phyloP scores from a whole-genome alignment of 1,140 invertebrate species.

The Leptopilina clavipes region DNA sequence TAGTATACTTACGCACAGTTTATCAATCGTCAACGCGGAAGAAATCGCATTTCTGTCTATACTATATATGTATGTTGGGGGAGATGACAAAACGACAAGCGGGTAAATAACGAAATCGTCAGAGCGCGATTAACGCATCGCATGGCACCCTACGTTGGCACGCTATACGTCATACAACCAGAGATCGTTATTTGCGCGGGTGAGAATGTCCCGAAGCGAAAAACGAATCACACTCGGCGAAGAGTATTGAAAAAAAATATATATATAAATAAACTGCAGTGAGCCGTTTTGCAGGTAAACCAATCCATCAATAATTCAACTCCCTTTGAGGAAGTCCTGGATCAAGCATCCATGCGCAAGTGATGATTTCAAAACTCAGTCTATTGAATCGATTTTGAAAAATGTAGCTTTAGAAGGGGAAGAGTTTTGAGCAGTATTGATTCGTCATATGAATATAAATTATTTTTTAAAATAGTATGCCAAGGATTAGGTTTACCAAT shows the following conservation, averaged over 20 bases:
- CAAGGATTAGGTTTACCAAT: too few relatives aligned
- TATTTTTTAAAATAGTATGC: too few relatives aligned
- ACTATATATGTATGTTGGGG: background rate
- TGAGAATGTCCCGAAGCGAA: constrained; percentile 29
- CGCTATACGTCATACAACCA: constrained; percentile 26
- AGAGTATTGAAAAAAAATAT: constrained; percentile 3
- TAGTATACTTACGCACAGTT: constrained; percentile 30
- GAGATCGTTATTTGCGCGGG: constrained; percentile 17
- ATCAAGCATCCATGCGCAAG: background rate
- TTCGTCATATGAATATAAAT: too few relatives aligned
- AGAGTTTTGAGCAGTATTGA: too few relatives aligned
- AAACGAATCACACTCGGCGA: background rate
- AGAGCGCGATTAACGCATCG: constrained; percentile 26
- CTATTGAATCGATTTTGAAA: too few relatives aligned
- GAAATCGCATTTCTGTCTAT: constrained; percentile 28
- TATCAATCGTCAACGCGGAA: constrained; percentile 32
- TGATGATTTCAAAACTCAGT: background rate
- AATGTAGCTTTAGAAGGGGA: too few relatives aligned
- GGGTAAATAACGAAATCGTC: constrained; percentile 30
- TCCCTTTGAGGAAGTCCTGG: background rate
- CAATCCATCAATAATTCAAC: constrained; percentile 6
- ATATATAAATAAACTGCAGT: constrained; percentile 28
- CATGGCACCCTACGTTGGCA: constrained; percentile 22
- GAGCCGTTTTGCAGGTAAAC: background rate
- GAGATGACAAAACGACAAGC: constrained; percentile 28